Base-by-base conservation (phyloP, 2,888 invertebrate species). In the Melolontha melolontha region DNA sequence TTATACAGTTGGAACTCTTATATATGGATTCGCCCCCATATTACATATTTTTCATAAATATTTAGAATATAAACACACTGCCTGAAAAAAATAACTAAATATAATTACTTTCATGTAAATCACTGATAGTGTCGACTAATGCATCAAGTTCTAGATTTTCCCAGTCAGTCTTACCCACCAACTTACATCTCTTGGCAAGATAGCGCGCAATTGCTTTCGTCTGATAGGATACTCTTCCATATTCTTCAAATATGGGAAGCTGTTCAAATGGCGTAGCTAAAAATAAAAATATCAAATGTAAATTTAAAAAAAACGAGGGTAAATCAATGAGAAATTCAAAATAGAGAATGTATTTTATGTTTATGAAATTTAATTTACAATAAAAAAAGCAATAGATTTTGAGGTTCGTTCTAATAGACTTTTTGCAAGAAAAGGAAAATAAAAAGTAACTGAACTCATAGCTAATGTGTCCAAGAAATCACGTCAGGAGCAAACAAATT, bases 251-350 rank as follows among this genome's bases (percentile, higher is more conserved):
- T 0, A 89, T 79, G 0, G 90, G 90, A 69, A 88, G 78, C 77
- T 88, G 87, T 0, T 89, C 89, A 77, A 87, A 89, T 47, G 89
- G 89, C 82, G 85, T 87, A 62, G 83, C 85, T 89, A 78, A 17
- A 79, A 74, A 8, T 7, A 64, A 47, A n/a, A 16, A 16, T 50
- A 50, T 22, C 22, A 22, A 22, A 22, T 22, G 4, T 22, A 22
- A 22, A n/a, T n/a, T n/a, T n/a, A n/a, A n/a, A n/a, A n/a, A n/a
- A n/a, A n/a, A n/a, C n/a, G n/a, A n/a, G n/a, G n/a, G n/a, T n/a
- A n/a, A n/a, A n/a, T n/a, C n/a, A n/a, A n/a, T n/a, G n/a, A n/a
- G n/a, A n/a, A n/a, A n/a, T n/a, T n/a, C n/a, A n/a, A n/a, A n/a
- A n/a, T n/a, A n/a, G n/a, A n/a, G n/a, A n/a, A n/a, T n/a, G n/a